These are phyloP conservation scores for Strigops habroptila DNA, from an alignment of 2,113 vertebrate genomes.

Conservation along the genomic window DNA sequence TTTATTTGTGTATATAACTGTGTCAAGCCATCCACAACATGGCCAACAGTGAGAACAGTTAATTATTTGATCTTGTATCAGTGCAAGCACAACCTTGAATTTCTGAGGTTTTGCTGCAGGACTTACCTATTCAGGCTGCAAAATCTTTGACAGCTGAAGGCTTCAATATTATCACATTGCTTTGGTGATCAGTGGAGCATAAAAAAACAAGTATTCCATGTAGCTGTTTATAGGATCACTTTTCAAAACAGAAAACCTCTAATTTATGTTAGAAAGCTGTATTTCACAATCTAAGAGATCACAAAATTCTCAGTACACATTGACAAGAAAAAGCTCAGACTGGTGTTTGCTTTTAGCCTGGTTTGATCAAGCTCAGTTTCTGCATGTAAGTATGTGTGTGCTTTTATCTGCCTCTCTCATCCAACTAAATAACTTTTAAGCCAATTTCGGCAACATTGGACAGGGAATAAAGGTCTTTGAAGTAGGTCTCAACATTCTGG, in stretches of 20 bases:
- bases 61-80: not conserved
- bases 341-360: not conserved
- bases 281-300: not conserved
- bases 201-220: not conserved
- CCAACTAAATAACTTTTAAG: not conserved
- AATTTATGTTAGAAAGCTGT: not conserved
- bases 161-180: not conserved
- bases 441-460: not conserved
- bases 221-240: not conserved
- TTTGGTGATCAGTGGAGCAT: not conserved
- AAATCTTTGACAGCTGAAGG: not conserved
- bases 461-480: not conserved
- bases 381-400: not conserved
- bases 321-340: not conserved
- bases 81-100: not conserved
- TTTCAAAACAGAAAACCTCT: not conserved
- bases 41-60: not conserved
- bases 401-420: not conserved
- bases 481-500: not conserved
- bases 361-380: not conserved
- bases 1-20: not conserved
- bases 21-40: not conserved
- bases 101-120: not conserved
- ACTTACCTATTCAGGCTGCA: not conserved
- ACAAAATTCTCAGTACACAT: not conserved